These are phyloP conservation scores for Oreonectes daqikongensis DNA, from an alignment of 2,797 vertebrate species.

Conservation along the genomic window DNA sequence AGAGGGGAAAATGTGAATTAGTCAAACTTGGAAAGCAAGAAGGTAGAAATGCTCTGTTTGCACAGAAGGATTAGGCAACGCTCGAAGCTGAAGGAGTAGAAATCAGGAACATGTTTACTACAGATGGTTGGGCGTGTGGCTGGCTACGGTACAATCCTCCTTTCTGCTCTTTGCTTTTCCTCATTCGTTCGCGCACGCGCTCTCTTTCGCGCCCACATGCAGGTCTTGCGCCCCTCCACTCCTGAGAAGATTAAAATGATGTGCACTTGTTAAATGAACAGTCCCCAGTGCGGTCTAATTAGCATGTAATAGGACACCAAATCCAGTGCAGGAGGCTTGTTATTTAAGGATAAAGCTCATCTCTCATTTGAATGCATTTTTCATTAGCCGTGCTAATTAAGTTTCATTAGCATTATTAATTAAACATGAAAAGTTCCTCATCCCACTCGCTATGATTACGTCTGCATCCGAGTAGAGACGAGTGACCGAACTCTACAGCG, in stretches of 20 bases:
- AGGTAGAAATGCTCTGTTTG: neutral
- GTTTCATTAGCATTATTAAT: constrained; percentile 85
- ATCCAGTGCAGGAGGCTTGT: constrained; percentile 81
- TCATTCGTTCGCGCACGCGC: constrained; percentile 56
- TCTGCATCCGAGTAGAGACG: constrained; percentile 62
- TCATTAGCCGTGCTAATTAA: constrained; percentile 84
- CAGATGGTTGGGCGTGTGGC: constrained; percentile 14
- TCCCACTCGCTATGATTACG: constrained; percentile 74
- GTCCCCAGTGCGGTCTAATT: constrained; percentile 78
- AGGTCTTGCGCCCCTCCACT: constrained; percentile 48
- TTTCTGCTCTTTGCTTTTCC: constrained; percentile 3
- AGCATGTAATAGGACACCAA: constrained; percentile 82
- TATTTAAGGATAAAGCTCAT: constrained; percentile 86
- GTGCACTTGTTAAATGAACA: constrained; percentile 73
- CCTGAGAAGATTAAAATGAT: constrained; percentile 73
- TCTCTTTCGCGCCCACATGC: constrained; percentile 16
- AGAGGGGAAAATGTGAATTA: neutral
- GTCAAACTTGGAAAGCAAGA: constrained; percentile 23
- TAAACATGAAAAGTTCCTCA: constrained; percentile 81
- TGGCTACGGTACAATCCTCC: constrained; percentile 8
- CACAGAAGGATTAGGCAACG: neutral
- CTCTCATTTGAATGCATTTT: constrained; percentile 86
- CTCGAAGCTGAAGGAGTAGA: neutral
- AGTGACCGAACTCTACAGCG: constrained; percentile 66
- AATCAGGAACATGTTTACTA: constrained; percentile 2